Conservation (phyloP, 2,888 invertebrate species). For the Petrophora chlorosata region DNA sequence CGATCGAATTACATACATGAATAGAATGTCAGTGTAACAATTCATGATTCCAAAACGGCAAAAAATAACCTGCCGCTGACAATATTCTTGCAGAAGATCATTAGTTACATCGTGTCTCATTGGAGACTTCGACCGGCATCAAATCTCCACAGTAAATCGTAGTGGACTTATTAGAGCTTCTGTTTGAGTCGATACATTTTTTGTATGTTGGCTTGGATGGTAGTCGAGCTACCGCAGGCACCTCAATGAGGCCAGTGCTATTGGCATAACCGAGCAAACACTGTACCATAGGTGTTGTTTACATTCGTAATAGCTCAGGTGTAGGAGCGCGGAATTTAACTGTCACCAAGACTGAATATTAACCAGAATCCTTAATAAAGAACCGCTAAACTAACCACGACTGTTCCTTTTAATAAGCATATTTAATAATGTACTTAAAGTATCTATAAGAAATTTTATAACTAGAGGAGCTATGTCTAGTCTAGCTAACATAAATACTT, state of each 20-base stretch:
- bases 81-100: constrained; percentile 51
- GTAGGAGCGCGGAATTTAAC: constrained; percentile 50
- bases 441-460: constrained; percentile 9
- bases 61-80: constrained; percentile 52
- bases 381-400: constrained; percentile 45
- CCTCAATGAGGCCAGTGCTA: constrained; percentile 66
- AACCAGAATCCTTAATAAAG: constrained; percentile 40
- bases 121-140: constrained; percentile 41
- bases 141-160: constrained; percentile 47
- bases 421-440: no score
- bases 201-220: constrained; percentile 38
- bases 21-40: constrained; percentile 46
- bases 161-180: constrained; percentile 50
- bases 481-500: constrained; percentile 2
- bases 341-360: constrained; percentile 41
- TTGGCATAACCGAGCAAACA: constrained; percentile 66
- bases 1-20: constrained; percentile 47
- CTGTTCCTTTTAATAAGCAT: no score
- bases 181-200: constrained; percentile 45
- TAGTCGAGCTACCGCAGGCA: constrained; percentile 47
- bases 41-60: constrained; percentile 42
- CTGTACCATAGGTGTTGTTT: constrained; percentile 57
- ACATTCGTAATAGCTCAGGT: constrained; percentile 60
- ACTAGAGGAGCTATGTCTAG: constrained; percentile 3
- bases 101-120: constrained; percentile 51